Conservation (phyloP, 2,888 invertebrate genomes). For the Watsonalla cultraria region DNA sequence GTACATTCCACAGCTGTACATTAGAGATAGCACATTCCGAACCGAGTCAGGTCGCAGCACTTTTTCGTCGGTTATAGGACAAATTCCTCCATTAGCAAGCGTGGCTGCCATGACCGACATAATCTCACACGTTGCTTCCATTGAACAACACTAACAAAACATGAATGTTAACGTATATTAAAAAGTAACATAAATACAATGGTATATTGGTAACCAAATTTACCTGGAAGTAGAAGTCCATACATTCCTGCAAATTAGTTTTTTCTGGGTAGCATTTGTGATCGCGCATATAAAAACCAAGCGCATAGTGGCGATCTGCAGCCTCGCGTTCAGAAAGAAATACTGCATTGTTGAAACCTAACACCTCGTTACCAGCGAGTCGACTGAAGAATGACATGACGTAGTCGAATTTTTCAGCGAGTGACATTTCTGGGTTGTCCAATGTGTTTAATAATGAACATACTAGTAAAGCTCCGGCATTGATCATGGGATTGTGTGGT, state of each 20-base stretch:
- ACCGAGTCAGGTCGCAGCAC: constrained; percentile 94
- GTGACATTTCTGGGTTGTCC: constrained; percentile 91
- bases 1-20: constrained; percentile 99
- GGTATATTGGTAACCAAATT: neutral
- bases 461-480: constrained; percentile 98
- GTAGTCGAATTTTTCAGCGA: constrained; percentile 95
- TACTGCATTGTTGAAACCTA: constrained; percentile 97
- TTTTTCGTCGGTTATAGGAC: constrained; percentile 97
- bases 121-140: constrained; percentile 96
- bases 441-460: constrained; percentile 91
- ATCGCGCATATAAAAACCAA: constrained; percentile 98
- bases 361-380: constrained; percentile 91
- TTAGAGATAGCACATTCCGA: constrained; percentile 95
- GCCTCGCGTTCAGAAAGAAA: constrained; percentile 98
- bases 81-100: constrained; percentile 98
- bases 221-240: constrained; percentile 99
- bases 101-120: constrained; percentile 97
- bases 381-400: constrained; percentile 92
- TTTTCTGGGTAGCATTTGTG: constrained; percentile 97
- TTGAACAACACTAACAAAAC: constrained; percentile 90
- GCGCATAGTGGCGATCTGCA: constrained; percentile 97
- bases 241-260: constrained; percentile 92
- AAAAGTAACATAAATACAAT: too few relatives aligned
- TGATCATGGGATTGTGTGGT: constrained; percentile 99
- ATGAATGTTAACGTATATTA: neutral